A percentile compares a stretch with the other conserved stretches of the same genome.
phyloP scores from a whole-genome alignment of 2,113 vertebrate species.

The Charina bottae region DNA sequence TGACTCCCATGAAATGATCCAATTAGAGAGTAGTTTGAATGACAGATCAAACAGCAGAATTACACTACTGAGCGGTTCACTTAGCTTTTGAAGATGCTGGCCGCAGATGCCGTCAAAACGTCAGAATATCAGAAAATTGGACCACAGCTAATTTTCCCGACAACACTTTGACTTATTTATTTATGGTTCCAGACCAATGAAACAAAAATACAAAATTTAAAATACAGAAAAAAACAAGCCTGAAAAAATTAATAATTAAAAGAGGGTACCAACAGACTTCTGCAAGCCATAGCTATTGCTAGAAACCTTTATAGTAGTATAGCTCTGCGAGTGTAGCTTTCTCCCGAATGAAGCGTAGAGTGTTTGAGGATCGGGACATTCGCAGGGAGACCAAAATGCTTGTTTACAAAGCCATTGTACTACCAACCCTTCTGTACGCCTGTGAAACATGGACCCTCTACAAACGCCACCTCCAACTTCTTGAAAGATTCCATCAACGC shows the following conservation, averaged over 20 bases:
- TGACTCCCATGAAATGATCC: background rate
- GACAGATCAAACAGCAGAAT: background rate
- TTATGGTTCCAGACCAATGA: background rate
- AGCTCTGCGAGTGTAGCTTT: too few relatives aligned
- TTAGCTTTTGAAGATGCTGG: background rate
- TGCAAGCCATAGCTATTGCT: too few relatives aligned
- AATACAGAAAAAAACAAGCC: background rate
- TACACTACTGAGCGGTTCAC: background rate
- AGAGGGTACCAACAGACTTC: background rate
- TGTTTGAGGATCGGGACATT: too few relatives aligned
- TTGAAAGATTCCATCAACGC: too few relatives aligned
- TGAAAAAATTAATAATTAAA: background rate
- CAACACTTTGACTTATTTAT: background rate
- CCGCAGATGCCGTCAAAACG: background rate
- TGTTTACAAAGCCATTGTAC: too few relatives aligned
- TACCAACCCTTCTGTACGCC: too few relatives aligned
- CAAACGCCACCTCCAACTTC: too few relatives aligned
- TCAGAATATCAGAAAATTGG: background rate
- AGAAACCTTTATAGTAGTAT: too few relatives aligned
- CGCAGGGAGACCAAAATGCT: too few relatives aligned
- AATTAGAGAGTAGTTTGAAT: background rate
- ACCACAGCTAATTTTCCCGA: background rate
- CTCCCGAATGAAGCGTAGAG: too few relatives aligned
- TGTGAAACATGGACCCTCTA: too few relatives aligned
- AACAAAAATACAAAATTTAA: background rate